Base-by-base conservation (phyloP, 2,113 vertebrate species). In the Laterallus jamaicensis region DNA sequence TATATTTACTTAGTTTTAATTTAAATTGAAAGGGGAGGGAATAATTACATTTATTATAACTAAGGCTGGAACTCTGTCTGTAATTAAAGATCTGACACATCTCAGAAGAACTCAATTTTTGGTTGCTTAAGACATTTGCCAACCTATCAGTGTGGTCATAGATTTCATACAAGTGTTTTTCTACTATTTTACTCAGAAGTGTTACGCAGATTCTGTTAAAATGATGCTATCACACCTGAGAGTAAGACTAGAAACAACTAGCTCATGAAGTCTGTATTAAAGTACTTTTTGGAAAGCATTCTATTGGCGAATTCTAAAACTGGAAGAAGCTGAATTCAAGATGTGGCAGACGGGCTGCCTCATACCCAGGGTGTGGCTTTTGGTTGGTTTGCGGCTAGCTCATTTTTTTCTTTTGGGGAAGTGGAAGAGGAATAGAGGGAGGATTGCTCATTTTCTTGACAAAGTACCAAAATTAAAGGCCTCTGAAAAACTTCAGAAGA, bases 371-470 rank as follows among this genome's bases (percentile, higher is more conserved):
- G 96, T 92, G 96, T 92, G 96, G 94, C 91, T 90, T 81, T 31
- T 55, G 64, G 75, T 63, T 20, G 64, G 86, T 95, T 93, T 93
- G 95, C 0, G 82, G 95, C 1, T n/a, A 86, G 73, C 52, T 66
- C 84, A 93, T 86, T 83, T 85, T 85, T 85, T 88, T 78, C 75
- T 92, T 93, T 75, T 80, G 68, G 86, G 83, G 77, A 88, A 95
- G 83, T 71, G 42, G 83, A 91, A 93, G 26, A 68, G 88, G 91
- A 96, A 95, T 71, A 95, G 74, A 97, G 80, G 86, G 86, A 95
- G 77, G 62, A 93, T 73, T 91, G 94, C 96, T 97, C 89, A 95
- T 92, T 92, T 96, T 95, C 83, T 96, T 97, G 95, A 95, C 95
- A 66, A 91, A 86, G 89, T 54, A 95, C 81, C 91, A 91, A 93